Percentiles rank a stretch among this genome's conserved stretches.
Evolutionary conservation across 2,888 invertebrate species (phyloP).

Genomic region (Taphrorychus bicolor): DNA sequence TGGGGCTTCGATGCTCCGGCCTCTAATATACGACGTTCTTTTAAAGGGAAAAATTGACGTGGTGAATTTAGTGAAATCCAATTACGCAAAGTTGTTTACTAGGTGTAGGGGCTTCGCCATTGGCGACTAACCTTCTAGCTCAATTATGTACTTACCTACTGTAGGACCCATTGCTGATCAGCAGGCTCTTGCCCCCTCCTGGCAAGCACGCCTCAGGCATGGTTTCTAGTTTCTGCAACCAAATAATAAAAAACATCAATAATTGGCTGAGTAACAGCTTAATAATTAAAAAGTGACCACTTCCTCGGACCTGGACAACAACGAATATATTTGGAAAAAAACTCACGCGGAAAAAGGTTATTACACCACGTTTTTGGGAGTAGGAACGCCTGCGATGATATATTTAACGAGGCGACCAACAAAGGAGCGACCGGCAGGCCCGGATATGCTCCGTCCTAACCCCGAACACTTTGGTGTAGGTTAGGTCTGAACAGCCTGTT

Average conservation of each 20-base stretch:
- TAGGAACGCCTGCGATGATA: background rate
- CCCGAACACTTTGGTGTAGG: constrained; percentile 9
- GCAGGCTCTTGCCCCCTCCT: constrained; percentile 36
- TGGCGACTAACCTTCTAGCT: background rate
- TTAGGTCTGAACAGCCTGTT: constrained; percentile 5
- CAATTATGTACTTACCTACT: constrained; percentile 41
- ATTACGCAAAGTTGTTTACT: too few relatives aligned
- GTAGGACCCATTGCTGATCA: constrained; percentile 13
- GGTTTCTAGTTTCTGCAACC: too few relatives aligned
- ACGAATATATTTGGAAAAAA: background rate
- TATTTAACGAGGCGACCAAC: constrained; percentile 2
- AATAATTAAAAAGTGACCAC: background rate
- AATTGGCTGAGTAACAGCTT: constrained; percentile 44
- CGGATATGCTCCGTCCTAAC: constrained; percentile 1
- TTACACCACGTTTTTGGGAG: background rate
- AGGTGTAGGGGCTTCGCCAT: too few relatives aligned
- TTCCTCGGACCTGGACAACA: background rate
- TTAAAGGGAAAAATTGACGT: too few relatives aligned
- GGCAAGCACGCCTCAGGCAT: constrained; percentile 59
- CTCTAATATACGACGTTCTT: too few relatives aligned
- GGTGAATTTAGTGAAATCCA: too few relatives aligned
- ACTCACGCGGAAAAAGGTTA: background rate
- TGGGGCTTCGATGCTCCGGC: too few relatives aligned
- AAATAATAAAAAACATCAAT: too few relatives aligned
- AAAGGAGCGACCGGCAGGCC: background rate